phyloP scores from a whole-genome alignment of 2,797 vertebrate genomes.

The Tokudaia muenninki region DNA sequence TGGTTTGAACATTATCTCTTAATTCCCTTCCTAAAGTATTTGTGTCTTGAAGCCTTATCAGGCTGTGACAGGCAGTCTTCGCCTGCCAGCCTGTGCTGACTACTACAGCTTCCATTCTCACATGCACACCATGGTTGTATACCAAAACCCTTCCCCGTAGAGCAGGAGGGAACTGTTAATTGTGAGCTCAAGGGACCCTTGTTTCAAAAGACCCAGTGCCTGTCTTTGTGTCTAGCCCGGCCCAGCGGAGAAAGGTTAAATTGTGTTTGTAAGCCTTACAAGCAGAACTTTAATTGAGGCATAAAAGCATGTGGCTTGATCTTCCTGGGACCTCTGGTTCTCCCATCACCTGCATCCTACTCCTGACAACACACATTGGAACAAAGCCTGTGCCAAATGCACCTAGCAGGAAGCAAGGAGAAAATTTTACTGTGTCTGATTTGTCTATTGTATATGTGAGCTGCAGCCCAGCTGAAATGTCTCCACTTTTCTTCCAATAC shows the following conservation, averaged over 20 bases:
- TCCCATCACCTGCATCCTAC: slow-evolving; percentile 20
- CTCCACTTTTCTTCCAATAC: slow-evolving; percentile 70
- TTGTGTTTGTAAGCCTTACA: slow-evolving; percentile 79
- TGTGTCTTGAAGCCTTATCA: slow-evolving; percentile 84
- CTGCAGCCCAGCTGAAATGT: slow-evolving; percentile 74
- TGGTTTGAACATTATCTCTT: slow-evolving; percentile 81
- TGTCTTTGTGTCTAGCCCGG: slow-evolving; percentile 74
- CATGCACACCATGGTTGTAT: slow-evolving; percentile 70
- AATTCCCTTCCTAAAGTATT: slow-evolving; percentile 82
- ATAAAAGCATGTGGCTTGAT: slow-evolving; percentile 74
- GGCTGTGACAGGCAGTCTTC: slow-evolving; percentile 84
- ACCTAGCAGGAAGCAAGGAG: background rate
- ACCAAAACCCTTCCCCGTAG: slow-evolving; percentile 74
- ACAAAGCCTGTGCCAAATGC: slow-evolving; percentile 37
- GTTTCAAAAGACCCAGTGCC: slow-evolving; percentile 77
- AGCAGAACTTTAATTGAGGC: slow-evolving; percentile 84
- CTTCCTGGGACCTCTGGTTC: slow-evolving; percentile 67
- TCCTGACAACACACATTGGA: background rate
- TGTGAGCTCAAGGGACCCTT: slow-evolving; percentile 73
- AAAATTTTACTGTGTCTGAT: slow-evolving; percentile 78
- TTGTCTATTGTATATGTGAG: slow-evolving; percentile 66
- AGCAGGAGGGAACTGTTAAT: slow-evolving; percentile 83
- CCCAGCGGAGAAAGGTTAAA: slow-evolving; percentile 78
- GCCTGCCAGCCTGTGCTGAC: slow-evolving; percentile 79
- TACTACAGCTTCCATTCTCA: slow-evolving; percentile 74